Conservation (phyloP, 2,888 invertebrate species). For the Chelonus formosanus region DNA sequence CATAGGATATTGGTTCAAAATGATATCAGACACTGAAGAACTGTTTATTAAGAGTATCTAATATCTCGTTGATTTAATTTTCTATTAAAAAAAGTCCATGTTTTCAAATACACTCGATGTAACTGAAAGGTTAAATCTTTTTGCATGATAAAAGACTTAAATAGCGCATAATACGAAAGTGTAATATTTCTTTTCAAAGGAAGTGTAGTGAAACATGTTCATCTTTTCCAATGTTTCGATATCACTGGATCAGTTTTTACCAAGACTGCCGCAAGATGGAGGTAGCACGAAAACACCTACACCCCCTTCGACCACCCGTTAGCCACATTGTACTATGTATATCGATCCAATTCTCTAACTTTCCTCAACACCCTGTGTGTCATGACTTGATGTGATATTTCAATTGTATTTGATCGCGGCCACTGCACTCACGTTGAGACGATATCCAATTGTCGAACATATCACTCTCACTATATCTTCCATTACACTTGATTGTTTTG, state of each 20-base stretch:
- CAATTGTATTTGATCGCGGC: constrained; percentile 45
- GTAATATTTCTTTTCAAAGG: too few species aligned
- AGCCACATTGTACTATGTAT: constrained; percentile 38
- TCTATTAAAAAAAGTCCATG: too few species aligned
- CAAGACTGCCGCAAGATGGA: constrained; percentile 45
- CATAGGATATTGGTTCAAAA: too few species aligned
- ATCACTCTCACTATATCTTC: neutral
- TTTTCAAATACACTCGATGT: too few species aligned
- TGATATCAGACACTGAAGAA: too few species aligned
- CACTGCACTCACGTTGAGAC: constrained; percentile 54
- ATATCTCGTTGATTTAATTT: too few species aligned
- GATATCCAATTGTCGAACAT: neutral
- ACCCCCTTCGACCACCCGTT: constrained; percentile 47
- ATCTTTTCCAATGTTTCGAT: neutral
- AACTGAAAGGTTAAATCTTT: too few species aligned
- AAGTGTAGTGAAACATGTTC: too few species aligned
- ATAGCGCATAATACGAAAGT: too few species aligned
- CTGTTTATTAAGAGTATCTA: too few species aligned
- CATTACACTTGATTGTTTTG: neutral
- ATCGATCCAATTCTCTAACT: constrained; percentile 54
- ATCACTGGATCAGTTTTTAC: constrained; percentile 39
- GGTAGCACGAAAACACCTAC: constrained; percentile 47
- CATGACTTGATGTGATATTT: constrained; percentile 20
- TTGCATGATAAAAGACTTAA: too few species aligned
- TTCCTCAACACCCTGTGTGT: constrained; percentile 18